Evolutionary conservation across 2,113 vertebrate species (phyloP).

Genomic region (Cygnus buccinator): DNA sequence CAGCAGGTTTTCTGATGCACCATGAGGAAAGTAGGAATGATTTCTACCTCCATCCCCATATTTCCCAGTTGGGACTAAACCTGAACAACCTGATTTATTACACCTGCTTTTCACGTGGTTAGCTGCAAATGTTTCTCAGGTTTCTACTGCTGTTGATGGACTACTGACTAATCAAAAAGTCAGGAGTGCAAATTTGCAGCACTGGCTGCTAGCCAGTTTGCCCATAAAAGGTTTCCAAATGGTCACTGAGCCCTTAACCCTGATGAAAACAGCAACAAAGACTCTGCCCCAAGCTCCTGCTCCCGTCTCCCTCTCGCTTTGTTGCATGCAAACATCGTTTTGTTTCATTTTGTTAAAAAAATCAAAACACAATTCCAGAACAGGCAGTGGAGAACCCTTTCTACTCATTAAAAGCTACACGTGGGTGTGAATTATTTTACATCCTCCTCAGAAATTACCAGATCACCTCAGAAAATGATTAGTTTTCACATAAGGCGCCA

Average conservation of each 20-base stretch:
- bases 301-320: constrained; percentile 1
- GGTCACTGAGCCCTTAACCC: constrained; percentile 67
- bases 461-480: constrained; percentile 60
- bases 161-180: constrained; percentile 74
- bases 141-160: constrained; percentile 68
- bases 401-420: constrained; percentile 47
- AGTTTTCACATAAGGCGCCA: constrained; percentile 59
- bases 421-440: constrained; percentile 64
- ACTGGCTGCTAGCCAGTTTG: constrained; percentile 68
- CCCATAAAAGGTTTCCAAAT: constrained; percentile 71
- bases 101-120: constrained; percentile 72
- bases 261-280: constrained; percentile 63
- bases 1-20: not conserved
- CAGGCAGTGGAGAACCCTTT: not conserved
- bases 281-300: constrained; percentile 37
- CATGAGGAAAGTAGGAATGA: not conserved
- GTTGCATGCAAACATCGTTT: not conserved
- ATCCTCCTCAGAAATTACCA: constrained; percentile 59
- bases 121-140: constrained; percentile 72
- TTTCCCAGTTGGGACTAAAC: constrained; percentile 70
- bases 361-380: not conserved
- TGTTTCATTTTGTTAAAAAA: not conserved
- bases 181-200: constrained; percentile 67
- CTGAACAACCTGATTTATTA: constrained; percentile 72
- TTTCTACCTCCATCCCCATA: constrained; percentile 42